Evolutionary conservation across 1,140 invertebrate genomes (phyloP).

Genomic region (Tetramorium simillimum): DNA sequence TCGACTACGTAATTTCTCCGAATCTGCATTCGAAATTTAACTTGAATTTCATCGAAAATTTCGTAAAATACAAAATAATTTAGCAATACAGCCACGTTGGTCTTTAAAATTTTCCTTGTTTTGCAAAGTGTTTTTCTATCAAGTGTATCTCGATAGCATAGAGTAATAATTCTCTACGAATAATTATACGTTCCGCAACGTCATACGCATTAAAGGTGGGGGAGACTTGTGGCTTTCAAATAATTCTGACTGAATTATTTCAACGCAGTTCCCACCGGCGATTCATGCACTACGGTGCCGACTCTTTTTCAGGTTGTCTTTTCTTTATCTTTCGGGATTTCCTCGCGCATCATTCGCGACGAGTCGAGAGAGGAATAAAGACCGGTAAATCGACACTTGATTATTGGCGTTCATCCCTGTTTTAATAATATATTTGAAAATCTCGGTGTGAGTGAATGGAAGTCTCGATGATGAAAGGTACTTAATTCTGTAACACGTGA

Average conservation of each 20-base stretch:
- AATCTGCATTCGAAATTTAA: too few relatives aligned
- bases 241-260: background rate
- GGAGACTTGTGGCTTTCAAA: background rate
- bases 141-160: too few relatives aligned
- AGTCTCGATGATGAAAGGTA: background rate
- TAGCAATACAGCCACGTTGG: too few relatives aligned
- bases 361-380: background rate
- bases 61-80: too few relatives aligned
- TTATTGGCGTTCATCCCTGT: background rate
- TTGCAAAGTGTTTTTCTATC: too few relatives aligned
- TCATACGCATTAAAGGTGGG: slow-evolving; percentile 3
- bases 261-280: background rate
- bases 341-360: background rate
- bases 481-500: background rate
- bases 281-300: background rate
- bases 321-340: background rate
- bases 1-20: too few relatives aligned
- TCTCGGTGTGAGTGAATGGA: background rate
- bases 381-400: background rate
- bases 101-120: too few relatives aligned
- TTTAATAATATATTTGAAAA: background rate
- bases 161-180: background rate
- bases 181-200: background rate
- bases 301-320: background rate
- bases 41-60: too few relatives aligned